These are phyloP conservation scores for Campoletis sonorensis DNA, from an alignment of 1,140 invertebrate genomes.

Conservation along the genomic window DNA sequence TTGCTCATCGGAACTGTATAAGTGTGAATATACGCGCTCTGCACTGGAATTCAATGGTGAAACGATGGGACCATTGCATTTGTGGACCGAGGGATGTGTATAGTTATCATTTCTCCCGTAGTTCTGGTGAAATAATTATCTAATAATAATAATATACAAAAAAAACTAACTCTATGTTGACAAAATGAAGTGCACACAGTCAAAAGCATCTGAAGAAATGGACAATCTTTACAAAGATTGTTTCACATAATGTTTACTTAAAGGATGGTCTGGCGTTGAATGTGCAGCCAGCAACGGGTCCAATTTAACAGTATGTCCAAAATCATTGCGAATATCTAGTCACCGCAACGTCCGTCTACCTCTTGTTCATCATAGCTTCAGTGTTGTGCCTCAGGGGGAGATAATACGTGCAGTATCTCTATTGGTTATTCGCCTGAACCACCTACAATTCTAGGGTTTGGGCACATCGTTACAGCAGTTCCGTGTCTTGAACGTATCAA, in stretches of 20 bases:
- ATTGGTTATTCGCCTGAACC: not conserved
- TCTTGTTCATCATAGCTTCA: not conserved
- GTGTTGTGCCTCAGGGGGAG: too few relatives aligned
- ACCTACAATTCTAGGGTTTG: slow-evolving; percentile 40
- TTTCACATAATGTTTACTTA: not conserved
- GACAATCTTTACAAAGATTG: not conserved
- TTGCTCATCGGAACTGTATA: not conserved
- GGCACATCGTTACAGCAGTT: slow-evolving; percentile 39
- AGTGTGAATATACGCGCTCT: too few relatives aligned
- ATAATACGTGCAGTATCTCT: slow-evolving; percentile 9
- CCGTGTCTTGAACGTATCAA: slow-evolving; percentile 59
- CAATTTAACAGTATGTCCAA: not conserved
- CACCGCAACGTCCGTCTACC: slow-evolving; percentile 20
- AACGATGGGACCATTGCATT: too few relatives aligned
- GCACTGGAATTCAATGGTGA: too few relatives aligned
- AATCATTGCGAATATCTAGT: slow-evolving; percentile 43
- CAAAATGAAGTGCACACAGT: not conserved
- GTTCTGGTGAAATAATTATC: not conserved
- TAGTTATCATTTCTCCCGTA: too few relatives aligned
- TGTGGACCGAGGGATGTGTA: too few relatives aligned
- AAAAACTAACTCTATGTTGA: not conserved
- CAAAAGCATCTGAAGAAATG: not conserved
- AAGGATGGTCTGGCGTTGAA: not conserved
- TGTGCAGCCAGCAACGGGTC: not conserved
- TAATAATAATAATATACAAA: too few relatives aligned